A percentile compares a stretch with the other conserved stretches of the same genome.
phyloP scores from a whole-genome alignment of 2,888 invertebrate genomes.

The Idaea dimidiata region DNA sequence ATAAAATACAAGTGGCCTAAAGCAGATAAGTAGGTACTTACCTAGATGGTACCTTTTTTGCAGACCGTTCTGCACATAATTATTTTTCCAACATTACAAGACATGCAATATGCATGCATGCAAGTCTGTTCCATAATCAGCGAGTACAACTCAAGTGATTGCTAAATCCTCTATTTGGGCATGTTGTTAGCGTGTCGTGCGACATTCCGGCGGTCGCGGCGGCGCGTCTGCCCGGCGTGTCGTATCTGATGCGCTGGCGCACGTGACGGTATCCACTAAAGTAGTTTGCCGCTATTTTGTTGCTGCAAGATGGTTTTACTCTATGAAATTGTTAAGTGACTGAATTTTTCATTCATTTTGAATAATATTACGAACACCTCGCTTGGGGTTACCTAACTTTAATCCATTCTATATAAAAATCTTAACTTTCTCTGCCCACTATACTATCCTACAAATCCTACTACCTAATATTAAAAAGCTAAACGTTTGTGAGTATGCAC shows the following conservation, averaged over 20 bases:
- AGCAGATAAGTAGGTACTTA: not conserved
- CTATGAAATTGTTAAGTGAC: not conserved
- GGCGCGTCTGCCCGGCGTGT: slow-evolving; percentile 32
- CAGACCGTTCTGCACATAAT: not conserved
- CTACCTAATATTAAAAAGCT: too few relatives aligned
- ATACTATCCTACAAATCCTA: too few relatives aligned
- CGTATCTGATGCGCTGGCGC: slow-evolving; percentile 62
- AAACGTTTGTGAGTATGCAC: too few relatives aligned
- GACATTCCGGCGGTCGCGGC: slow-evolving; percentile 43
- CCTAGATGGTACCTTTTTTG: not conserved
- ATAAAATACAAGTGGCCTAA: too few relatives aligned
- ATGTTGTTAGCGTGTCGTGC: slow-evolving; percentile 47
- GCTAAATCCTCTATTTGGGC: slow-evolving; percentile 28
- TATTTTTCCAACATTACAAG: not conserved
- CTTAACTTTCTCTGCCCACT: too few relatives aligned
- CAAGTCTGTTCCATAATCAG: slow-evolving; percentile 2
- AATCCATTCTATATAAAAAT: too few relatives aligned
- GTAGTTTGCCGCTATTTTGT: not conserved
- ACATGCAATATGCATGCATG: not conserved
- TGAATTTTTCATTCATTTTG: not conserved
- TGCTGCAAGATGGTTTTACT: not conserved
- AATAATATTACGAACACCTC: too few relatives aligned
- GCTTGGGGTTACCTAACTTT: too few relatives aligned
- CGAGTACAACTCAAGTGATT: slow-evolving; percentile 13
- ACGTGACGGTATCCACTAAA: slow-evolving; percentile 63